Conservation (phyloP, 2,113 vertebrate species). For the Pygoscelis adeliae region DNA sequence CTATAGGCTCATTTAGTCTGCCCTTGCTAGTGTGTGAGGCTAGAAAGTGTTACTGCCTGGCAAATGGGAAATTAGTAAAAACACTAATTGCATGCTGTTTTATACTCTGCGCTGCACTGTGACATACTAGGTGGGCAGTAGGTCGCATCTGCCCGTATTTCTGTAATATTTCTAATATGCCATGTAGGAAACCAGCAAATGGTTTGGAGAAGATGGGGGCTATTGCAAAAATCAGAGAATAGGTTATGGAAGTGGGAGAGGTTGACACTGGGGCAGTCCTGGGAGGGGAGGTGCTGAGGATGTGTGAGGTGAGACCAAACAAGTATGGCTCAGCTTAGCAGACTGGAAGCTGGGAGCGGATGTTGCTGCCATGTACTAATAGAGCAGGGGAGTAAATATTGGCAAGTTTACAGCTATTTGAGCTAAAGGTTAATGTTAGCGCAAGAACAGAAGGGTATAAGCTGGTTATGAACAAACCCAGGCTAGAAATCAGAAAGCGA, state of each 20-base stretch:
- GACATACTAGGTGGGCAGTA: background rate
- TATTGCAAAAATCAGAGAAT: background rate
- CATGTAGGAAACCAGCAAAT: background rate
- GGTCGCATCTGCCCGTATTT: background rate
- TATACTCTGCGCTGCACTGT: background rate
- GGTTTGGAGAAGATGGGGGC: background rate
- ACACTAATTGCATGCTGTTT: background rate
- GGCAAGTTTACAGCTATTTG: background rate
- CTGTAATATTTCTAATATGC: background rate
- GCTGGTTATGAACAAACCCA: background rate
- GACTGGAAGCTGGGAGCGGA: background rate
- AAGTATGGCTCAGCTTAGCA: background rate
- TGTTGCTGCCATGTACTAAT: background rate
- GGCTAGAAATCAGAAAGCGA: background rate
- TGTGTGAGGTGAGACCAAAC: background rate
- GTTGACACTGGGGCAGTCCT: background rate
- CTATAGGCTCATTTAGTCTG: background rate
- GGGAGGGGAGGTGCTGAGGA: background rate
- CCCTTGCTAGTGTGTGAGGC: background rate
- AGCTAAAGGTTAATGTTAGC: slow-evolving; percentile 28
- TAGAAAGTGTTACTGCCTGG: background rate
- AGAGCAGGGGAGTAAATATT: slow-evolving; percentile 37
- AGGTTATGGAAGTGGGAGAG: background rate
- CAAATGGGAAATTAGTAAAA: background rate
- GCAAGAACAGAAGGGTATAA: background rate